Evolutionary conservation across 2,888 invertebrate species (phyloP), one percentile per base, ranked within the genome.

Genomic region (Dolichomitus sp.): DNA sequence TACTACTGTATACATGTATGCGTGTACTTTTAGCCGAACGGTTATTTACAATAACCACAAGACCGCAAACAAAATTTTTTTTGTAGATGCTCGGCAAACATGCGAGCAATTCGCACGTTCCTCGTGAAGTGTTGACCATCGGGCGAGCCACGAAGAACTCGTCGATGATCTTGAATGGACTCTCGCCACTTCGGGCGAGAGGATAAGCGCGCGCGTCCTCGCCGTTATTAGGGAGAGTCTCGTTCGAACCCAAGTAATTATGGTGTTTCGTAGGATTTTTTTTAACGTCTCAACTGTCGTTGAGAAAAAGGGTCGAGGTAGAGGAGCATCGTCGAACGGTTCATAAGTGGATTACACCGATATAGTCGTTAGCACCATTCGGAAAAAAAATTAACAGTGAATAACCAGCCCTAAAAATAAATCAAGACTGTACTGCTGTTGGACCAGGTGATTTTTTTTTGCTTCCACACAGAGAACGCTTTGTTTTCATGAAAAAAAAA

Each of bases 221-320:
- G 14, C 45, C 57, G 17, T 70, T 70, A 69, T 69, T 69, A 52
- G 52, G 37, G 81, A 73, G 48, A 68, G 78, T 83, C 80, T 82
- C 61, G 72, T 12, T 45, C 70, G 48, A 80, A 78, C 80, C 83
- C n/a, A 72, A 69, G 52, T 61, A 69, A 80, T 74, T 73, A 68
- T 69, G 65, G 17, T 42, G 40, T 45, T 45, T 14, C 37, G 65
- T 45, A n/a, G n/a, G 69, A 69, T 69, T 83, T 79, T 85, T 81
- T 27, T 54, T 14, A 84, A 85, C 80, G 78, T 85, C 85, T 87
- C 72, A 84, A 87, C 82, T 75, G 68, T 27, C 19, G 37, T 42
- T 48, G 9, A n/a, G 19, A 42, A n/a, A 17, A 66, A 73, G 5
- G 30, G 23, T 42, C 27, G 12, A 12, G 17, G 1, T 14, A 12